Base-by-base conservation (phyloP, 1,140 invertebrate species). In the Drosophila athabasca region DNA sequence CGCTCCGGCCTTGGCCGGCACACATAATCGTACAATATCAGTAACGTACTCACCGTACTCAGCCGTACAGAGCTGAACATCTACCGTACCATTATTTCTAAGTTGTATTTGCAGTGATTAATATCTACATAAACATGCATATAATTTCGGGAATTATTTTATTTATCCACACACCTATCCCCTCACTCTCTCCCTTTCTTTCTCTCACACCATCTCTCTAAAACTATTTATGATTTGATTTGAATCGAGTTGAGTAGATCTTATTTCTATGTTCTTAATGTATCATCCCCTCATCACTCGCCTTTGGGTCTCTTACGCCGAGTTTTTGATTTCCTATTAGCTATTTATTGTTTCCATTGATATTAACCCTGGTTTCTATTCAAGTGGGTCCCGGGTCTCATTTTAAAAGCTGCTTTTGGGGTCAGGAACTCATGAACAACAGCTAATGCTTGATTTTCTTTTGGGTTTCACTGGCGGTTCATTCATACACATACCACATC, bases 41-140 rank as follows among this genome's bases (percentile, higher is more conserved):
- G 66, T 62, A 46, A 65, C 70, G 48, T 59, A 66, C 58, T 76
- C 73, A 39, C 61, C 70, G 52, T 59, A 66, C 58, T 76, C 73
- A 71, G 35, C 45, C 64, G 11, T 13, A 39, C 35, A 11, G 71
- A 46, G 60, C 70, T 79, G 70, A 75, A 73, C 79, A 83, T 84
- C 66, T 61, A 76, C 59, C 68, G 60, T 64, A 73, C 81, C 35
- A 39, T 39, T 13, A 84, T 80, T 66, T 48, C 62, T 76, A 64
- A 85, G 82, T 87, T 85, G 78, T 87, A 87, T 78, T 62, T 66
- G 64, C 66, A 65, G 62, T 84, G 67, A 72, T 79, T 79, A 83
- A 84, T 83, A 53, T 39, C 11, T 39, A 39, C 35, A 39, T 67
- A 41, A 67, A 83, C 70, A 71, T 71, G 65, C 68, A 71, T 75